Conservation (phyloP, 2,113 vertebrate genomes). For the Datnioides undecimradiatus region DNA sequence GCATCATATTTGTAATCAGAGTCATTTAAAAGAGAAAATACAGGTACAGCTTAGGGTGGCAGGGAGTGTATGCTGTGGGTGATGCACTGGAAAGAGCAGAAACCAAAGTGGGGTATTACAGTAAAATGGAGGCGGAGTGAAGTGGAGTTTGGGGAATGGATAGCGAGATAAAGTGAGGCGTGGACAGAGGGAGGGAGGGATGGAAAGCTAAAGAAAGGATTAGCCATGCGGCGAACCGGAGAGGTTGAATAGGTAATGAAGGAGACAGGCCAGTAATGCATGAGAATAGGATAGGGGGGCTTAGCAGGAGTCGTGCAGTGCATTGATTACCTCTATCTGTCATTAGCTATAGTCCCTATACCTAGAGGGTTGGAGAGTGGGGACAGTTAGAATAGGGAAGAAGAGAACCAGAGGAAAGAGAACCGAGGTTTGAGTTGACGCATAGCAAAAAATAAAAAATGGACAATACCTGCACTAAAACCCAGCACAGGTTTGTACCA, state of each 20-base stretch:
- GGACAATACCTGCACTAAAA: not conserved
- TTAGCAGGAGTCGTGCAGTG: conserved; percentile 75
- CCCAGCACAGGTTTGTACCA: not conserved
- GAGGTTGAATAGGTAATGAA: conserved; percentile 79
- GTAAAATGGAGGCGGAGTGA: conserved; percentile 53
- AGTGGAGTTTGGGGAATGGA: conserved; percentile 63
- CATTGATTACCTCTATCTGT: conserved; percentile 79
- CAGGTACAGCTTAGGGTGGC: conserved; percentile 6
- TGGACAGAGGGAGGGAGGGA: conserved; percentile 54
- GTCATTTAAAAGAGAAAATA: conserved; percentile 23
- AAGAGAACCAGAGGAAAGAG: not conserved
- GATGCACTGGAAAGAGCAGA: conserved; percentile 28
- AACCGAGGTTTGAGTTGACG: not conserved
- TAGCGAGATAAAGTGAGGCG: conserved; percentile 61
- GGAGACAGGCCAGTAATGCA: conserved; percentile 75
- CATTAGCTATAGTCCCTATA: conserved; percentile 74
- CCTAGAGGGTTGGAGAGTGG: conserved; percentile 22
- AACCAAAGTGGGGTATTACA: conserved; percentile 46
- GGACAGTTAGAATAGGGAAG: not conserved
- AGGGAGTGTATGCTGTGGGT: not conserved
- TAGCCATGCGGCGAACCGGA: conserved; percentile 71
- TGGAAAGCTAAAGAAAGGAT: conserved; percentile 77
- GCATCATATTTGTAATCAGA: conserved; percentile 38
- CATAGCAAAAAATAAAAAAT: not conserved
- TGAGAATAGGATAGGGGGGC: conserved; percentile 76